Evolutionary conservation across 1,140 invertebrate genomes (phyloP), one percentile per base, ranked within the genome.

Genomic region (Glossosoma conforme): DNA sequence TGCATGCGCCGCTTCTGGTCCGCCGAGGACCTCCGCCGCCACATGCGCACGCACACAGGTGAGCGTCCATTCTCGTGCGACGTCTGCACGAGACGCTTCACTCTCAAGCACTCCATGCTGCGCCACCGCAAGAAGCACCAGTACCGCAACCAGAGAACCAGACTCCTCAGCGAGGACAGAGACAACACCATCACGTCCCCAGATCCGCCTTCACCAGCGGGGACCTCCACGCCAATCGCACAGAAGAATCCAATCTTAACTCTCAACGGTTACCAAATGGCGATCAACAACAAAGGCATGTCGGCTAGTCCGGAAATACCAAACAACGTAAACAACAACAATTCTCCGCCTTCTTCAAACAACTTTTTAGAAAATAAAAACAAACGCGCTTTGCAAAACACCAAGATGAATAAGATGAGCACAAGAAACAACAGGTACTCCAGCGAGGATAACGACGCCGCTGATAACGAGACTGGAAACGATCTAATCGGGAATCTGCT

Each of bases 1-100:
- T 97, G 93, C 65, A 78, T 93, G 61, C 85, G 91, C 51, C 83
- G 91, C 30, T 94, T 94, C 67, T 94, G 91, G 90, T 95, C 91
- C 0, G 86, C 92, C 0, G 91, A 95, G 65, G 93, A 97, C 69
- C 72, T 97, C 0, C 77, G 91, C 0, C 81, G 91, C 6, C 93
- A 97, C 68, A 93, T 96, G 89, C 72, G 91, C 28, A 91, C 88
- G 0, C 89, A 93, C 62, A 91, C 88, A 0, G 89, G 88, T 0
- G 90, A 91, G 62, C 68, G 88, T 1, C 83, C 83, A 0, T 91
- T 88, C 63, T 80, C 85, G 30, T 91, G 89, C 58, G 85, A 89
- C 60, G 82, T 90, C 9, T 94, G 91, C 62, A 69, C 81, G 9
- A 72, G 89, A 3, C 78, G 86, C 43, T 94, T 94, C 71, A 94